Conservation (phyloP, 92 coral and sea anemone genomes). For the Hydrozoanthus gracilis region DNA sequence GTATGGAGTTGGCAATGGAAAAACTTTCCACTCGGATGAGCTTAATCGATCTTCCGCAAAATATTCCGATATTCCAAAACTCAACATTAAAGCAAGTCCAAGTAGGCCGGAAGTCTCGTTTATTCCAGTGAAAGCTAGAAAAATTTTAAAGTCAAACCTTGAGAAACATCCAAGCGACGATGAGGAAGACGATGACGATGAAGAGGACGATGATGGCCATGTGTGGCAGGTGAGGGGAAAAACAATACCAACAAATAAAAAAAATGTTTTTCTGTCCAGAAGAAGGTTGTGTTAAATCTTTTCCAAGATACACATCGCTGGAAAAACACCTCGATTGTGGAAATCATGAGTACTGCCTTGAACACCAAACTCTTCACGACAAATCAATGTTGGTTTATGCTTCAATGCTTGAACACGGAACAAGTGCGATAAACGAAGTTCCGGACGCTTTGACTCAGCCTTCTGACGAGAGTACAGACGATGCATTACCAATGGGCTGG, state of each 20-base stretch:
- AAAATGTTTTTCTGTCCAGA: constrained; percentile 58
- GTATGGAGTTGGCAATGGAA: neutral
- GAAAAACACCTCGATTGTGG: constrained; percentile 58
- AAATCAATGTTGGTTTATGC: constrained; percentile 49
- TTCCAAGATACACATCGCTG: constrained; percentile 49
- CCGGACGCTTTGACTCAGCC: neutral
- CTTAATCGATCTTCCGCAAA: neutral
- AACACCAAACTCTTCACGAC: constrained; percentile 63
- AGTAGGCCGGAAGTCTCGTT: too few relatives aligned
- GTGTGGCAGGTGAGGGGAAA: neutral
- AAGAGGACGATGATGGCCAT: neutral
- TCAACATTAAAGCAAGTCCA: too few relatives aligned
- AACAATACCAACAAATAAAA: too few relatives aligned
- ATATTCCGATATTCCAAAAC: neutral
- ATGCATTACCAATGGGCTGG: neutral
- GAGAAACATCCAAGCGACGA: neutral
- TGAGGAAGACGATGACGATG: neutral
- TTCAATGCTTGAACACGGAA: neutral
- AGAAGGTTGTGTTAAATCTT: constrained; percentile 59
- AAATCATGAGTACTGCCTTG: constrained; percentile 45
- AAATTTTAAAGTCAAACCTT: too few relatives aligned
- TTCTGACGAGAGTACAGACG: neutral
- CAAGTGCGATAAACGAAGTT: neutral
- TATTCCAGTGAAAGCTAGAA: too few relatives aligned
- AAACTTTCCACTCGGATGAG: neutral